Evolutionary conservation across 2,113 vertebrate species (phyloP).

Genomic region (Egretta garzetta): DNA sequence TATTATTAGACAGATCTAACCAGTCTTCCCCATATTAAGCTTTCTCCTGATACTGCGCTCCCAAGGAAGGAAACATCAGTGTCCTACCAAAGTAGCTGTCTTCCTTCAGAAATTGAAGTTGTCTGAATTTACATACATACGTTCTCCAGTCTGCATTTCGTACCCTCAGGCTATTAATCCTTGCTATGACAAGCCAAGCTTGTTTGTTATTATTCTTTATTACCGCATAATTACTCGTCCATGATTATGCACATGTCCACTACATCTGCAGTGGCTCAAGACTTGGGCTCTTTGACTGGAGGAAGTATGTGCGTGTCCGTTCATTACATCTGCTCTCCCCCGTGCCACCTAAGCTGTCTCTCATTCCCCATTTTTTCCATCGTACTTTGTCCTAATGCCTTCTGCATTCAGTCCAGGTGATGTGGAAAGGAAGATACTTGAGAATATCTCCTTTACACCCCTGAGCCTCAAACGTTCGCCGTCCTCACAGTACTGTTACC

Average conservation of each 20-base stretch:
- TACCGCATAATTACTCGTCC: neutral
- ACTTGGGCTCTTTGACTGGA: neutral
- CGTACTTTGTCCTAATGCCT: neutral
- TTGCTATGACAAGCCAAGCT: neutral
- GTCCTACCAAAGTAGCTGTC: neutral
- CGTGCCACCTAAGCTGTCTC: neutral
- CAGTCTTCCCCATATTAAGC: neutral
- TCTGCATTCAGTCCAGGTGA: neutral
- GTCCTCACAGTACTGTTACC: neutral
- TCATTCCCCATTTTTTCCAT: neutral
- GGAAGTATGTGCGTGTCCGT: neutral
- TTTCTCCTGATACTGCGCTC: neutral
- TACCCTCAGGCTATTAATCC: neutral
- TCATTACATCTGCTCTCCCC: neutral
- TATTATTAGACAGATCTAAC: neutral
- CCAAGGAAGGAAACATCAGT: neutral
- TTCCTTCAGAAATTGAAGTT: neutral
- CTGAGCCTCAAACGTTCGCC: neutral
- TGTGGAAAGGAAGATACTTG: neutral
- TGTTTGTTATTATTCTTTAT: neutral
- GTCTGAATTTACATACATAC: neutral
- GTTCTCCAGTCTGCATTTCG: neutral
- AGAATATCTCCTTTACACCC: neutral
- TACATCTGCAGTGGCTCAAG: accelerated
- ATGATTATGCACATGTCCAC: accelerated